Evolutionary conservation across 2,888 invertebrate genomes (phyloP).

Genomic region (Imbricaverruca yamaguchii): DNA sequence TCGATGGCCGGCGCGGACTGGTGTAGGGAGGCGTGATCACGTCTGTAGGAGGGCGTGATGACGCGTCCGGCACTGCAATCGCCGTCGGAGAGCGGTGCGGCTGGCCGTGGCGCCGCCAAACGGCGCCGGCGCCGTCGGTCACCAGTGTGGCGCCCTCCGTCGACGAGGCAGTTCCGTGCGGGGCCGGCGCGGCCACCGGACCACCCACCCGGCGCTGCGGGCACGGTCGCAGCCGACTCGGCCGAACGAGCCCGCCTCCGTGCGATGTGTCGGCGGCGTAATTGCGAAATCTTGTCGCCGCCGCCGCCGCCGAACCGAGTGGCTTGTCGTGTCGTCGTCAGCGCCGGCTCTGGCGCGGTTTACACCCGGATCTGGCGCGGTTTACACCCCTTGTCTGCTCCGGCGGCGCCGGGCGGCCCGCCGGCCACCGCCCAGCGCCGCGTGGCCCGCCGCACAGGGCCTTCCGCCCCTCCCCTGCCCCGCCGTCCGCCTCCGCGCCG

Average conservation of each 20-base stretch:
- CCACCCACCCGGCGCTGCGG: background rate
- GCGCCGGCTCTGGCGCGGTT: background rate
- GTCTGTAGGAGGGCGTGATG: background rate
- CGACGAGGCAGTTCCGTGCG: background rate
- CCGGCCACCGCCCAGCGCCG: background rate
- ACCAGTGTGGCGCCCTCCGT: background rate
- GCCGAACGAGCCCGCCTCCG: background rate
- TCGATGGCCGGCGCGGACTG: background rate
- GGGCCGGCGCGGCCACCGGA: background rate
- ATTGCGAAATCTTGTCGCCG: conserved; percentile 8
- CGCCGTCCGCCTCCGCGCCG: background rate
- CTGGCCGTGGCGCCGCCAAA: background rate
- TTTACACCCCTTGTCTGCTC: background rate
- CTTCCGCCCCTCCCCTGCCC: background rate
- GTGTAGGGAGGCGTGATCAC: background rate
- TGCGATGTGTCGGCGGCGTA: background rate
- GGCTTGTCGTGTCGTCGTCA: conserved; percentile 5
- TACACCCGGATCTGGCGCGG: background rate
- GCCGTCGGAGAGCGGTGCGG: background rate
- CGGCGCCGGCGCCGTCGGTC: background rate
- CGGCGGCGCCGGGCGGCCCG: background rate
- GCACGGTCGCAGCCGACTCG: too few species aligned
- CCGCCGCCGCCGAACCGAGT: background rate
- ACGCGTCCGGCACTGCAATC: background rate
- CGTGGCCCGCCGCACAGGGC: background rate